Conservation (phyloP, 2,888 invertebrate genomes). For the Tenthredo mesomela region DNA sequence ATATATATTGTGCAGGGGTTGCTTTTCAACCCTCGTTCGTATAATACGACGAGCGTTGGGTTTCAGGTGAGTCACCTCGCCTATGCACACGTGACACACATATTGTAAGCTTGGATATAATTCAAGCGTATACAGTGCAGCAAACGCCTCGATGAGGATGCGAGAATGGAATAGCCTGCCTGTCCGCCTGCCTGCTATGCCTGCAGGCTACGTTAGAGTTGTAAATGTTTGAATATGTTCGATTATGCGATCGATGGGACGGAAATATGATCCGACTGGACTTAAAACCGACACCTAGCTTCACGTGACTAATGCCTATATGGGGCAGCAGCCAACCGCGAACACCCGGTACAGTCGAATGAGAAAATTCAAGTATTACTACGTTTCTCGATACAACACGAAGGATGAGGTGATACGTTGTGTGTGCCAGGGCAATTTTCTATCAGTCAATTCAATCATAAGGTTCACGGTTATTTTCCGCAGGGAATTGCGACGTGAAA, state of each 20-base stretch:
- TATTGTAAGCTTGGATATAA: background rate
- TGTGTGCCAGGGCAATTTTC: background rate
- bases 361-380: constrained; percentile 14
- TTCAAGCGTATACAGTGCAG: constrained; percentile 20
- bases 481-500: background rate
- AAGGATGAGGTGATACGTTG: background rate
- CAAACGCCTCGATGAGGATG: constrained; percentile 1
- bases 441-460: background rate
- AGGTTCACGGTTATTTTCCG: background rate
- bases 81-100: constrained; percentile 47
- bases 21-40: constrained; percentile 39
- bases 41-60: constrained; percentile 39
- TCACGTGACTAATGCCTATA: constrained; percentile 48
- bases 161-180: constrained; percentile 12
- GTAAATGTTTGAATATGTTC: constrained; percentile 52
- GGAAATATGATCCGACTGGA: constrained; percentile 49
- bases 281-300: constrained; percentile 44
- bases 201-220: constrained; percentile 3
- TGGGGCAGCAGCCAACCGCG: constrained; percentile 37
- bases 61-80: constrained; percentile 52
- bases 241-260: constrained; percentile 49
- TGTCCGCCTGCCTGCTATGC: background rate
- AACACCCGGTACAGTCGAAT: constrained; percentile 46
- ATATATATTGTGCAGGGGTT: constrained; percentile 11
- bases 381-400: background rate